phyloP scores from a whole-genome alignment of 2,113 vertebrate species.

The Thunnus thynnus region DNA sequence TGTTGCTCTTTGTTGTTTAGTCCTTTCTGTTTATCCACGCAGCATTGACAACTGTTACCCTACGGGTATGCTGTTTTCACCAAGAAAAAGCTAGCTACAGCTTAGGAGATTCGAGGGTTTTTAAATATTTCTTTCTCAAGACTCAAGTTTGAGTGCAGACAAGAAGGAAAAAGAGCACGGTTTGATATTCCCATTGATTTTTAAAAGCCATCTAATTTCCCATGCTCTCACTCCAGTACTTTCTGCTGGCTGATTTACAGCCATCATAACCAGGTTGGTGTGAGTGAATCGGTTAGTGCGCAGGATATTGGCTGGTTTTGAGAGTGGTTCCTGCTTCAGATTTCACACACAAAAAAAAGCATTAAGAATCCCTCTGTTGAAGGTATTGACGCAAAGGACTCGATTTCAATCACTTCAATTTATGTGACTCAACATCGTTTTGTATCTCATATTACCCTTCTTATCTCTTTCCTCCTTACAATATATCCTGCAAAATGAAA shows the following conservation, averaged over 20 bases:
- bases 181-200: constrained; percentile 42
- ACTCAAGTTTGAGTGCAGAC: not conserved
- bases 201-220: constrained; percentile 45
- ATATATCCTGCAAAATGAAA: not conserved
- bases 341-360: constrained; percentile 12
- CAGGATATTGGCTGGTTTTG: constrained; percentile 25
- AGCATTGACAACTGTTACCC: constrained; percentile 6
- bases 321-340: not conserved
- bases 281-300: constrained; percentile 17
- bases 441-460: not conserved
- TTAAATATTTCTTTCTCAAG: constrained; percentile 7
- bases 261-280: constrained; percentile 27
- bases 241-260: constrained; percentile 30
- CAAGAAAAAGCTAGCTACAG: constrained; percentile 1
- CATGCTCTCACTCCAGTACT: constrained; percentile 7
- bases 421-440: not conserved
- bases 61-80: not conserved
- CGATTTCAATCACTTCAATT: constrained; percentile 7
- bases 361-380: constrained; percentile 4
- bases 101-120: not conserved
- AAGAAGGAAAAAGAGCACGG: not conserved
- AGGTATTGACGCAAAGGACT: constrained; percentile 3
- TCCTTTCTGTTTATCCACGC: constrained; percentile 28
- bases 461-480: not conserved
- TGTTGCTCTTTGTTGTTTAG: constrained; percentile 14